Base-by-base conservation (phyloP, 1,140 invertebrate genomes). In the Orchesella cincta region DNA sequence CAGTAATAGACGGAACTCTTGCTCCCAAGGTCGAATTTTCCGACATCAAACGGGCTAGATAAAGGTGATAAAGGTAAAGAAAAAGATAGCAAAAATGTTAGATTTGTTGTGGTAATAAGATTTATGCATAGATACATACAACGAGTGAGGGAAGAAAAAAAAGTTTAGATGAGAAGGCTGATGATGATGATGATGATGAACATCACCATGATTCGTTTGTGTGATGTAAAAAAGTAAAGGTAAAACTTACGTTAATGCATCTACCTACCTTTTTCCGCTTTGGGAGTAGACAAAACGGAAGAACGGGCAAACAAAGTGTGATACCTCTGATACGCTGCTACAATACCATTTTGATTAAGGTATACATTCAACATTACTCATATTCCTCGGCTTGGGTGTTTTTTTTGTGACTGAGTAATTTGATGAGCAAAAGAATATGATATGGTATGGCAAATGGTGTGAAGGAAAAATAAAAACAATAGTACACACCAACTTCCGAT, bases 101-200 rank as follows among this genome's bases (percentile, higher is more conserved):
- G 23, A 57, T 57, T 57, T 57, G 52, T 57, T 57, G 52, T 57
- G 23, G 12, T 57, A 57, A 57, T 57, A 57, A 57, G 52, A 18
- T 57, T 57, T 57, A n/a, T 23, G 12, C 52, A n/a, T 46, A 20
- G 39, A 20, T 12, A 46, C 39, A 46, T 20, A 20, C 39, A 20
- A 46, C 39, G 8, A 8, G 20, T 57, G 52, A 57, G 23, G 18
- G 39, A 46, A 46, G 39, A 23, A 57, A 57, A 57, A 3, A 57
- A 57, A 57, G 23, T 18, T 46, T 8, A 46, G 8, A 20, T 46
- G 20, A 8, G 8, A 20, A 46, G 8, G 39, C 8, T 46, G 39
- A 46, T 46, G 39, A 46, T 46, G 8, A 46, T 46, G 39, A 46
- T 46, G 39, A 46, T 20, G 39, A 46, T 46, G 39, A 46, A 14